Evolutionary conservation across 2,113 vertebrate genomes (phyloP).

Genomic region (Garra rufa): DNA sequence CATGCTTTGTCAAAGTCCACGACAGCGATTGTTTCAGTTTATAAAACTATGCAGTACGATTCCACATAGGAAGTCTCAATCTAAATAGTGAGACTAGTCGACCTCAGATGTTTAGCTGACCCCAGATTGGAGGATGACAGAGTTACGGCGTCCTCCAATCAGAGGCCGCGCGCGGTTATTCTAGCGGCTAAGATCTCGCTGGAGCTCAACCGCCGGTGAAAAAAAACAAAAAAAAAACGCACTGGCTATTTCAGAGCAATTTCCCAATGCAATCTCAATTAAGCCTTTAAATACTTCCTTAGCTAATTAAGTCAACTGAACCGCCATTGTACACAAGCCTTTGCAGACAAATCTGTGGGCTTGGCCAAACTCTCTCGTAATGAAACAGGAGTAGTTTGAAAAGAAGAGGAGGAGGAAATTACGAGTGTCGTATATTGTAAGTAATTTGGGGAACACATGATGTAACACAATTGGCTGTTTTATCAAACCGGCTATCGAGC

Average conservation of each 20-base stretch:
- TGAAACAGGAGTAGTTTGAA: conserved; percentile 80
- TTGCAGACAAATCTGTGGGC: conserved; percentile 51
- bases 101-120: background rate
- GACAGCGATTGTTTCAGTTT: background rate
- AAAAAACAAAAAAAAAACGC: conserved; percentile 66
- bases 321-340: conserved; percentile 88
- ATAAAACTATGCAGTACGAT: background rate
- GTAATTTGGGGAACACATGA: conserved; percentile 75
- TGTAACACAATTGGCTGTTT: conserved; percentile 94
- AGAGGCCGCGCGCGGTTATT: conserved; percentile 60
- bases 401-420: conserved; percentile 82
- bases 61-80: background rate
- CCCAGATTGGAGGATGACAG: background rate
- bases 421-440: conserved; percentile 83
- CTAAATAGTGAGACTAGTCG: background rate
- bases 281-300: conserved; percentile 95
- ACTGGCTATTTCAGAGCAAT: conserved; percentile 84
- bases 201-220: conserved; percentile 44
- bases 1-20: background rate
- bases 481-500: conserved; percentile 97
- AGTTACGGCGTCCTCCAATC: conserved; percentile 66
- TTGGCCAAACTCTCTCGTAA: conserved; percentile 77
- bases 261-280: conserved; percentile 93
- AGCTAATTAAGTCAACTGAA: conserved; percentile 93
- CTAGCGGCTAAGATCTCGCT: conserved; percentile 45